Conservation (phyloP, 1,140 invertebrate species). For the Lethrus apterus region DNA sequence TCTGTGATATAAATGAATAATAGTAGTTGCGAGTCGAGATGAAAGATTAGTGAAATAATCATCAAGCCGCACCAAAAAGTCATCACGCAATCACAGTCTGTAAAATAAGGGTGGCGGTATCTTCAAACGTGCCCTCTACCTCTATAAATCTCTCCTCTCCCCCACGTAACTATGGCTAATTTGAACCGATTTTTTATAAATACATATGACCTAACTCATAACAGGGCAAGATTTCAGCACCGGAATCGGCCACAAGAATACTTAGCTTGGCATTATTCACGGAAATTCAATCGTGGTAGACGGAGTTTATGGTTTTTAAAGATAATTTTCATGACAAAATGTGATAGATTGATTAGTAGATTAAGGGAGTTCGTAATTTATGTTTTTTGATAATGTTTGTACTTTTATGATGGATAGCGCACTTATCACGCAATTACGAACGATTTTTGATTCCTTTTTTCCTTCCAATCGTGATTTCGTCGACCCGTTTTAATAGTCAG, state of each 20-base stretch:
- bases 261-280: conserved; percentile 2
- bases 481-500: background rate
- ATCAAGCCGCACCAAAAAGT: conserved; percentile 9
- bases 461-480: conserved; percentile 3
- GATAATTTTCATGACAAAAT: conserved; percentile 35
- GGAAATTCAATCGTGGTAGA: conserved; percentile 5
- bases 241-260: no score
- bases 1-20: no score
- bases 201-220: conserved; percentile 6
- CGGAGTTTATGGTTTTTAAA: conserved; percentile 26
- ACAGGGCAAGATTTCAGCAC: background rate
- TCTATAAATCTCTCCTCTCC: conserved; percentile 24
- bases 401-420: conserved; percentile 27
- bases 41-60: conserved; percentile 7
- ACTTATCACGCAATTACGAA: conserved; percentile 27
- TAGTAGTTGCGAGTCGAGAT: no score
- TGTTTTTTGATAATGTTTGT: conserved; percentile 27
- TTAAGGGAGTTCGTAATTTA: conserved; percentile 27
- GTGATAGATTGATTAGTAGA: conserved; percentile 35
- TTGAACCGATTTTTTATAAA: conserved; percentile 23
- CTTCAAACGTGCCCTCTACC: conserved; percentile 23
- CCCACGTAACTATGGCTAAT: conserved; percentile 26
- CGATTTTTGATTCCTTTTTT: conserved; percentile 15
- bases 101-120: conserved; percentile 27
- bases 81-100: conserved; percentile 22